Base-by-base conservation (phyloP, 2,888 invertebrate species). In the Campaea margaritaria region DNA sequence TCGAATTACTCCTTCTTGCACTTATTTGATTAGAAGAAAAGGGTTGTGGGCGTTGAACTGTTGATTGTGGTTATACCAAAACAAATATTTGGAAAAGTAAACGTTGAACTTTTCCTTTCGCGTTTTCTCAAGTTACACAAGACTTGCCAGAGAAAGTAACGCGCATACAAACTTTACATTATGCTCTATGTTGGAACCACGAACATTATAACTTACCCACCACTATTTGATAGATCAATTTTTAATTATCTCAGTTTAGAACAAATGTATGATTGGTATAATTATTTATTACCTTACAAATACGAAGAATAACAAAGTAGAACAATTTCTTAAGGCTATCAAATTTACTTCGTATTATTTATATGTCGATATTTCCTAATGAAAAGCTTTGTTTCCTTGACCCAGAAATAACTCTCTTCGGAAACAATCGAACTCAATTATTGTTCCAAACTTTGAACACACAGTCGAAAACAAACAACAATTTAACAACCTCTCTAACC, bases 401-500 rank as follows among this genome's bases (percentile, higher is more conserved):
- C 49, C 45, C 44, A 41, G 46, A 13, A 31, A 43, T 46, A 42
- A 34, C 21, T 38, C 21, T 2, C 13, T 11, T 2, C 2, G 39
- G 16, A 10, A 59, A 34, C 57, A 52, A 42, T 52, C 45, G 31
- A 58, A 52, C 48, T 58, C 62, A 62, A 62, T 60, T 54, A 58
- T 41, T 50, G 58, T 62, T 60, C 39, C 15, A 43, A 65, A 67
- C 58, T 67, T 36, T 9, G 16, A 46, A 49, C 41, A 48, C 34
- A 42, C 21, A 56, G 53, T 15, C 47, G 50, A 45, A 54, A 42
- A 63, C 63, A 61, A 64, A 64, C 52, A 62, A 34, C 52, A 65
- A 65, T 59, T 57, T 55, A 44, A 65, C 58, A 8, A 31, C 43
- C 31, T 31, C 54, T n/a, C 53, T 27, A 39, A 38, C 39, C 39